Percentiles rank a stretch among this genome's conserved stretches.
Evolutionary conservation across 2,888 invertebrate species (phyloP).

Genomic region (Xiphydria camelus): DNA sequence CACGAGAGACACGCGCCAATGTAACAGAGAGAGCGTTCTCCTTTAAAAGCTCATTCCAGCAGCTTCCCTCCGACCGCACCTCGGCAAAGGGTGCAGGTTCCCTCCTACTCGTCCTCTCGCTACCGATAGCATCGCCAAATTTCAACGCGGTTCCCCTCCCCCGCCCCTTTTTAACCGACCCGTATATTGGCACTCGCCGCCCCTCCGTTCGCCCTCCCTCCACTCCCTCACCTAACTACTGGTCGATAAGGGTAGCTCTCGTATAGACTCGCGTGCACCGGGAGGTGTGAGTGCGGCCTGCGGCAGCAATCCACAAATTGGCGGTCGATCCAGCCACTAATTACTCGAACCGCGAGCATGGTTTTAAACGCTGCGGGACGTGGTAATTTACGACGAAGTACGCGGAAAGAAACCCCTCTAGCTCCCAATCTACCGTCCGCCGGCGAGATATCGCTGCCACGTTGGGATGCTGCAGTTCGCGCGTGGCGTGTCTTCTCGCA

Average conservation of each 20-base stretch:
- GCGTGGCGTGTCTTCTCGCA: too few species aligned
- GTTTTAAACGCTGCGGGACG: slow-evolving; percentile 44
- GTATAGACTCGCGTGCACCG: neutral
- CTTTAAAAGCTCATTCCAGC: slow-evolving; percentile 28
- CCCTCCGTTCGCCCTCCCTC: slow-evolving; percentile 7
- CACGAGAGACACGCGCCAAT: too few species aligned
- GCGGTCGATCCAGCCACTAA: slow-evolving; percentile 46
- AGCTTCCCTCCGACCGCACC: slow-evolving; percentile 9
- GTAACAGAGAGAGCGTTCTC: too few species aligned
- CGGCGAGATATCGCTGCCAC: too few species aligned
- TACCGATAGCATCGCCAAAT: slow-evolving; percentile 19
- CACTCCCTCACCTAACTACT: slow-evolving; percentile 3
- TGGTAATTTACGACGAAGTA: slow-evolving; percentile 28
- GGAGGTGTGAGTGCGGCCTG: slow-evolving; percentile 18
- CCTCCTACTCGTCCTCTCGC: slow-evolving; percentile 14
- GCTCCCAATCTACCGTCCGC: too few species aligned
- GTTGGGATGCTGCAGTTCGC: too few species aligned
- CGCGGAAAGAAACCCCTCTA: neutral
- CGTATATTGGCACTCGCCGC: slow-evolving; percentile 24
- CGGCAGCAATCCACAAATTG: slow-evolving; percentile 43
- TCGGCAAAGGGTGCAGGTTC: too few species aligned
- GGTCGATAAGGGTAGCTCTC: neutral
- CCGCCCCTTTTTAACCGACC: slow-evolving; percentile 22
- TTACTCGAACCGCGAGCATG: slow-evolving; percentile 38
- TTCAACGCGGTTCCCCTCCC: slow-evolving; percentile 16